Conservation (phyloP, 92 coral and sea anemone genomes). For the Epizoanthus fatuus region DNA sequence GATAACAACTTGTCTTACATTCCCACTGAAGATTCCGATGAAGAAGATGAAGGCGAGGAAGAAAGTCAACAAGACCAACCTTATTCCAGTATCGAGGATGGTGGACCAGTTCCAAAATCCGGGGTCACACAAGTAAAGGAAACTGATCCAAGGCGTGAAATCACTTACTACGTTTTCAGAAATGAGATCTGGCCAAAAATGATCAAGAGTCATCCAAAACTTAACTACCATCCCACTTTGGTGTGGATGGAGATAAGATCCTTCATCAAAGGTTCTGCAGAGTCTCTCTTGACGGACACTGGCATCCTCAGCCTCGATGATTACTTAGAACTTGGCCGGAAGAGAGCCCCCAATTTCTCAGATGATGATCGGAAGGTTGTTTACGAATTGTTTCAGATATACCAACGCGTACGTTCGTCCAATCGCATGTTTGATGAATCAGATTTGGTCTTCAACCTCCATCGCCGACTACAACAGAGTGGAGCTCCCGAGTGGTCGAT, state of each 20-base stretch:
- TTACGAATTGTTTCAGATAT: conserved; percentile 77
- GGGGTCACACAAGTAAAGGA: conserved; percentile 6
- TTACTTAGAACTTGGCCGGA: conserved; percentile 86
- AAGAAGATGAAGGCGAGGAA: conserved; percentile 75
- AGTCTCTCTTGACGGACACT: conserved; percentile 74
- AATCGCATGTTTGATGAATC: conserved; percentile 94
- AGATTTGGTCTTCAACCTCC: conserved; percentile 87
- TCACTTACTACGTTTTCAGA: conserved; percentile 89
- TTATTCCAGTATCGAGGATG: conserved; percentile 28
- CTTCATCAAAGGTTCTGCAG: conserved; percentile 96
- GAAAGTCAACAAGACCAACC: conserved; percentile 62
- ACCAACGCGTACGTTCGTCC: conserved; percentile 70
- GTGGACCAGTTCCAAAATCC: conserved; percentile 15
- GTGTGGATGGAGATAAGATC: conserved; percentile 99
- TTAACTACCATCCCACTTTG: conserved; percentile 91
- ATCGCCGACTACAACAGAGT: conserved; percentile 76
- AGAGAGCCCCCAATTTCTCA: conserved; percentile 92
- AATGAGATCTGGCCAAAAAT: conserved; percentile 92
- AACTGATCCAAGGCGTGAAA: conserved; percentile 87
- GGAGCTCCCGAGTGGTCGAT: conserved; percentile 90
- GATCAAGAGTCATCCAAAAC: conserved; percentile 70
- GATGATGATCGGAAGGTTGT: conserved; percentile 85
- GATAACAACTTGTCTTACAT: conserved; percentile 82
- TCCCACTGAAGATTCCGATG: conserved; percentile 75
- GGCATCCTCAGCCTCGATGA: conserved; percentile 83